phyloP scores from a whole-genome alignment of 1,140 invertebrate species.

The Procambarus clarkii region DNA sequence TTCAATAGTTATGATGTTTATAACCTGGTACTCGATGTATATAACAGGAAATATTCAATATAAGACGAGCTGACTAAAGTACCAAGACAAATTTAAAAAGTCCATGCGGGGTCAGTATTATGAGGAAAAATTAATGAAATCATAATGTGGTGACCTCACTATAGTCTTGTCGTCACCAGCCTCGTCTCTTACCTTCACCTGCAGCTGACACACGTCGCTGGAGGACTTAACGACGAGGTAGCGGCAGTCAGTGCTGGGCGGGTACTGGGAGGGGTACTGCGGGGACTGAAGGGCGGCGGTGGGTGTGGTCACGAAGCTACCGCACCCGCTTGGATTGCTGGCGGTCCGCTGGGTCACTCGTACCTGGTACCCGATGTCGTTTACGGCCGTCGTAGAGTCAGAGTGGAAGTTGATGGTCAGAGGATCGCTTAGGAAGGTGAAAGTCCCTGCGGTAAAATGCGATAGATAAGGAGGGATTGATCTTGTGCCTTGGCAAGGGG shows the following conservation, averaged over 20 bases:
- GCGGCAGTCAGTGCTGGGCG: constrained; percentile 1
- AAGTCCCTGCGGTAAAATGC: constrained; percentile 14
- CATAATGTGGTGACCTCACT: too few species aligned
- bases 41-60: too few species aligned
- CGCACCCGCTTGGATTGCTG: constrained; percentile 31
- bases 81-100: too few species aligned
- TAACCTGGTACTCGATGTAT: too few species aligned
- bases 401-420: constrained; percentile 50
- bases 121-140: too few species aligned
- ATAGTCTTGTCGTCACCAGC: too few species aligned
- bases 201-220: constrained; percentile 46
- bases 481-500: too few species aligned
- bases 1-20: too few species aligned
- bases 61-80: too few species aligned
- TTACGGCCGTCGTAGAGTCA: neutral
- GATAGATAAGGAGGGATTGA: neutral
- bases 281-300: constrained; percentile 36
- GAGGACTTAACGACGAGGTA: constrained; percentile 38
- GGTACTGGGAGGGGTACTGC: constrained; percentile 34
- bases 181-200: constrained; percentile 13
- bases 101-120: too few species aligned
- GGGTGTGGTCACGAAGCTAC: constrained; percentile 26
- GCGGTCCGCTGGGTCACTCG: constrained; percentile 27
- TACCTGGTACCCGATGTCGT: constrained; percentile 22
- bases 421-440: constrained; percentile 12